These are phyloP conservation scores for Ecliptopera silaceata DNA, from an alignment of 2,888 invertebrate species.

Conservation along the genomic window DNA sequence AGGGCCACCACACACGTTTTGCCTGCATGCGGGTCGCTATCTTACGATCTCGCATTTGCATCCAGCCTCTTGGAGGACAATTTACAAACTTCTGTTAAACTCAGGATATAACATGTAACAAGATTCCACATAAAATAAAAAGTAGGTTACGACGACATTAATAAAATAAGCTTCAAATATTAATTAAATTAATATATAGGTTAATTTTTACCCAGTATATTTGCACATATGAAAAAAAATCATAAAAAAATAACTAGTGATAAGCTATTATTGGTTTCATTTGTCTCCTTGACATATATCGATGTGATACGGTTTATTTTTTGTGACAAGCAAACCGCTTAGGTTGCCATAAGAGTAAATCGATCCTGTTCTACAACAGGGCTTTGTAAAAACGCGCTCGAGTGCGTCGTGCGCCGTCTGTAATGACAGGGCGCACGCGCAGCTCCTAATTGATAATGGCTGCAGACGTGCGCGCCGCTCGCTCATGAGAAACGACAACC, in stretches of 20 bases:
- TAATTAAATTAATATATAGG: too few species aligned
- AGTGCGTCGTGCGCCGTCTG: slow-evolving; percentile 71
- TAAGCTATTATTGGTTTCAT: too few species aligned
- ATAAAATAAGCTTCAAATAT: too few species aligned
- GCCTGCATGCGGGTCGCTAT: slow-evolving; percentile 60
- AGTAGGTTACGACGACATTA: too few species aligned
- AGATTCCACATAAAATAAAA: too few species aligned
- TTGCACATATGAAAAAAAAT: too few species aligned
- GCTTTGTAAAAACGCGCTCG: slow-evolving; percentile 43
- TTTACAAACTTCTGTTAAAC: slow-evolving; percentile 36
- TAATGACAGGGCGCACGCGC: slow-evolving; percentile 80
- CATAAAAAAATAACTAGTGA: too few species aligned
- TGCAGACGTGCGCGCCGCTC: slow-evolving; percentile 65
- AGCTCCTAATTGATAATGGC: slow-evolving; percentile 80
- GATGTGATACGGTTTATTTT: background rate
- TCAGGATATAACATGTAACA: background rate
- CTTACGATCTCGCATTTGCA: slow-evolving; percentile 69
- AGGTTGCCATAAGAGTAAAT: background rate
- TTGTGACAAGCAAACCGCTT: background rate
- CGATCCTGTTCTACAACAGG: background rate
- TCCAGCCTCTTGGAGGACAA: slow-evolving; percentile 56
- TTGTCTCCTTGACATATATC: background rate
- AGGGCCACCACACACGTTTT: slow-evolving; percentile 68
- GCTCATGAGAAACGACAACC: slow-evolving; percentile 57
- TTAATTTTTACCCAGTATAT: too few species aligned